phyloP scores from a whole-genome alignment of 2,113 vertebrate genomes.

The Solenodon paradoxus region DNA sequence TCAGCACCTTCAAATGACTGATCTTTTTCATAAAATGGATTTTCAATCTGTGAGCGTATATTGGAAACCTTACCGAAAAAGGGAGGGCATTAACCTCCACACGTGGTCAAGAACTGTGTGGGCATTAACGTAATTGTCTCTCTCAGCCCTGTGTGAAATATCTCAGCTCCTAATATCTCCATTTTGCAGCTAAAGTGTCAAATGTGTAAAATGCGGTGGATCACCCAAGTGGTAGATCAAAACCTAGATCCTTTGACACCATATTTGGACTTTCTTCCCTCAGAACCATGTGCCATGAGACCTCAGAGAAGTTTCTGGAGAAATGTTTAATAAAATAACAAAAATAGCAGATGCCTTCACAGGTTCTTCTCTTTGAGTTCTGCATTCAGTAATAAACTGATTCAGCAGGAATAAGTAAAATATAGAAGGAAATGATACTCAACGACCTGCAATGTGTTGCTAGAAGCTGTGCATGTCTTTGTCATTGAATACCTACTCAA shows the following conservation, averaged over 20 bases:
- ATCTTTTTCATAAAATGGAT: background rate
- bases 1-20: background rate
- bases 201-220: background rate
- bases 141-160: fast-evolving
- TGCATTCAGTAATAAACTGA: background rate
- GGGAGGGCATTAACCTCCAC: fast-evolving
- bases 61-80: no score
- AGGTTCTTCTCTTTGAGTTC: background rate
- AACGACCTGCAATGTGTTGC: background rate
- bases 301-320: background rate
- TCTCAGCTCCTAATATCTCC: background rate
- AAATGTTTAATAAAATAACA: background rate
- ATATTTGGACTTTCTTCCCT: background rate
- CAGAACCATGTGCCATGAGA: background rate
- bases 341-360: background rate
- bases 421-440: background rate
- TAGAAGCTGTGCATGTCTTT: background rate
- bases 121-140: fast-evolving
- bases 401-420: background rate
- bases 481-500: background rate
- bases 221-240: background rate
- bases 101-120: fast-evolving
- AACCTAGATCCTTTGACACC: background rate
- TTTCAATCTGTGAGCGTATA: background rate
- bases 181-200: background rate